Evolutionary conservation across 2,113 vertebrate species (phyloP), one percentile per base, ranked within the genome.

Genomic region (Boleophthalmus pectinirostris): DNA sequence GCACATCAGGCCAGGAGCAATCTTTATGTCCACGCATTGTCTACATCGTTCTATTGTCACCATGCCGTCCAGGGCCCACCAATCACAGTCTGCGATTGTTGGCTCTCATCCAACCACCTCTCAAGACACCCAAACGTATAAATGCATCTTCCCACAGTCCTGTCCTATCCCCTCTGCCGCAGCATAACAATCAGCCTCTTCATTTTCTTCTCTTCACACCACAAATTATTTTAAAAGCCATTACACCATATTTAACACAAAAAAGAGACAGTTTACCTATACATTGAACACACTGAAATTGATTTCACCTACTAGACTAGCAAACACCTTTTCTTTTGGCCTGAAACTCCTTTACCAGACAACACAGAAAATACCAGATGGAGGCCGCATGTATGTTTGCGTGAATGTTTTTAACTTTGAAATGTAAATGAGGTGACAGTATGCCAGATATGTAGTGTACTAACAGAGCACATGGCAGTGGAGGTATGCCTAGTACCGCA

Each of bases 361-460:
- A 68, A 76, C 72, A 60, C 70, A 75, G 60, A 45, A 81, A 64
- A 78, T 64, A 74, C 75, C 85, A 87, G 83, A 89, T 88, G 88
- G 82, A 43, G 69, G 77, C 64, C 0, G 56, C 35, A 47, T 72
- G 70, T 80, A 73, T 47, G 69, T 78, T 68, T 76, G 77, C 74
- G 74, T 21, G 77, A 80, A 77, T 78, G 66, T 66, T 86, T 88
- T 90, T 90, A 43, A 43, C 38, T 43, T 43, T 43, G 85, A 87
- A 87, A 89, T 89, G 89, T 80, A 90, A 91, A 91, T 89, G 75
- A n/a, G 4, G 33, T 46, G 63, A 78, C 68, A 47, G 70, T 81
- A 77, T 80, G 83, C 79, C 83, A 81, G 88, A 81, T 89, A 79
- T 58, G 54, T 68, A 66, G 8, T 70, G 83, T 70, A 63, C 10